A percentile compares a stretch with the other conserved stretches of the same genome.
Evolutionary conservation across 2,113 vertebrate genomes (phyloP).

Genomic region (Prionailurus viverrinus): DNA sequence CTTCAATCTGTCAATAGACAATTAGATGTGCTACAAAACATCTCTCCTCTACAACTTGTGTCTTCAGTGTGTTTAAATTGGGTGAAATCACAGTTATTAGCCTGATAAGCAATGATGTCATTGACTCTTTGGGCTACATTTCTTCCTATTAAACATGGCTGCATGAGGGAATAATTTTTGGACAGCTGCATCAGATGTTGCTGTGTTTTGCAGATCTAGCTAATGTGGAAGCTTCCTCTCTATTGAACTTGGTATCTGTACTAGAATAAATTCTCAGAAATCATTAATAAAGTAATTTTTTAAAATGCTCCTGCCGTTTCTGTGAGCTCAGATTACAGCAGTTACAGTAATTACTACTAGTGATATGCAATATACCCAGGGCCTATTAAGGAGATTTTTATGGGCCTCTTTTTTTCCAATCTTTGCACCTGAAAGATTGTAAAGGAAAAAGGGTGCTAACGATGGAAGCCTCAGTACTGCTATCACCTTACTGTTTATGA

Average conservation of each 20-base stretch:
- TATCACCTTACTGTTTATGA: neutral
- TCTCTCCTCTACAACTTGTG: neutral
- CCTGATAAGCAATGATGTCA: conserved; percentile 38
- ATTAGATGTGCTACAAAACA: conserved; percentile 52
- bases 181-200: neutral
- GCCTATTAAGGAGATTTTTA: conserved; percentile 14
- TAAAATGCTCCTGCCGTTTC: neutral
- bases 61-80: conserved; percentile 34
- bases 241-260: neutral
- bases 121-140: neutral
- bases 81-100: conserved; percentile 60
- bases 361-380: neutral
- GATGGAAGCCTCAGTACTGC: neutral
- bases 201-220: neutral
- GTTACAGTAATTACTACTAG: conserved; percentile 29
- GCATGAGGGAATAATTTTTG: neutral
- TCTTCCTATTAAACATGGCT: conserved; percentile 10
- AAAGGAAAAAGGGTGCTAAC: neutral
- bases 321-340: conserved; percentile 39
- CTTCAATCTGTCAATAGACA: conserved; percentile 55
- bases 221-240: conserved; percentile 26
- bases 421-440: neutral
- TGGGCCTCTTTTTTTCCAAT: conserved; percentile 6
- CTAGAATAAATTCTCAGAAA: conserved; percentile 56
- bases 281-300: conserved; percentile 61